Evolutionary conservation across 2,888 invertebrate species (phyloP), one percentile per base, ranked within the genome.

Genomic region (Brachypalpus laphriformis): DNA sequence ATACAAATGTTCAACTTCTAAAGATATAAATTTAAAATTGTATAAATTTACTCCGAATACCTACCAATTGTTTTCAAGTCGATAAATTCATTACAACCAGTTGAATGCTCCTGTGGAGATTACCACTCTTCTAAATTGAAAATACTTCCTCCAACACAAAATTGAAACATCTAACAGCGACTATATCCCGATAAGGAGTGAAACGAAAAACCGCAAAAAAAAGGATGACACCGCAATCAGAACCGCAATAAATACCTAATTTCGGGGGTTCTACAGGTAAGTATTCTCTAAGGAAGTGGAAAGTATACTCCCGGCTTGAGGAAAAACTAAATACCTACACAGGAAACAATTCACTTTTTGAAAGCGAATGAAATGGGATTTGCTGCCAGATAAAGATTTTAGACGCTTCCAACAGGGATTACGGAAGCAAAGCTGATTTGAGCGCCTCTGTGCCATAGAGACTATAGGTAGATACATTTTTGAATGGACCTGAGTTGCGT

Each of bases 311-410:
- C 7, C 18, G 8, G 25, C 11, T 47, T 47, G 49, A 14, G 49
- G 25, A 25, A 49, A 20, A 42, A 28, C 51, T 28, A 40, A 59
- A 72, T 28, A 59, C 37, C 37, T 14, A 18, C 51, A 54, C 37
- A 34, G 25, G 63, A 40, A 42, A 54, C 31, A 51, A 63, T 22
- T 28, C 7, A 45, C 20, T 47, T 42, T 18, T 6, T 16, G 37
- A 8, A 65, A 59, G 49, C 65, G 40, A 57, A 57, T 66, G 65
- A 68, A 81, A 81, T 74, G 59, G 66, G 59, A 81, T 74, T 81
- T 66, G 54, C 45, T 45, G 42, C 66, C 57, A 45, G 74, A 66
- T 45, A 61, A 66, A 20, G 65, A 54, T 61, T 74, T 81, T 54
- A 25, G 66, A 65, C 45, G 45, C 51, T 68, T 51, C 37, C 22